Conservation (phyloP, 2,797 vertebrate species). For the Paedocypris micromegethes region DNA sequence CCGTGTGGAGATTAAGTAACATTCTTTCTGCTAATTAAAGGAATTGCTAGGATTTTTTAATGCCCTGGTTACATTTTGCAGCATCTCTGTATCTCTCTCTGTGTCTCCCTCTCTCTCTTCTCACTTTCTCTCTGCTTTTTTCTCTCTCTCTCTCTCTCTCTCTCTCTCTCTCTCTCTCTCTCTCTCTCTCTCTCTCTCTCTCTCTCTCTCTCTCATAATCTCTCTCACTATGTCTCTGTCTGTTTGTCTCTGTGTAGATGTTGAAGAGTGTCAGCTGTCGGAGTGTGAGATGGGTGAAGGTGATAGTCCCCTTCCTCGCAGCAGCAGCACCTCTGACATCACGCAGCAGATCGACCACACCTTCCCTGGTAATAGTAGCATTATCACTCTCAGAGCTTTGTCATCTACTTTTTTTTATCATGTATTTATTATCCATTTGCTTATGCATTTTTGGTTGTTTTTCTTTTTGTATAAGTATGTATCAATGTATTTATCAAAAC, state of each 20-base stretch:
- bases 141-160: not conserved
- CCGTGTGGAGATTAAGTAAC: too few relatives aligned
- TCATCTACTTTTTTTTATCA: too few relatives aligned
- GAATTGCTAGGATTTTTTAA: too few relatives aligned
- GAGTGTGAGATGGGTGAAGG: constrained; percentile 74
- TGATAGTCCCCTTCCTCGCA: constrained; percentile 79
- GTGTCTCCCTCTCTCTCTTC: too few relatives aligned
- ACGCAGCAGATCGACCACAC: constrained; percentile 76
- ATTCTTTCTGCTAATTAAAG: too few relatives aligned
- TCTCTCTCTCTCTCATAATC: not conserved
- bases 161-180: constrained; percentile 12
- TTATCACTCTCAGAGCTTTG: not conserved
- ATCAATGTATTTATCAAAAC: too few relatives aligned
- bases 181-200: not conserved
- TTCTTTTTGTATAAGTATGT: too few relatives aligned
- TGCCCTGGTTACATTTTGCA: too few relatives aligned
- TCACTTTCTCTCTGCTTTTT: too few relatives aligned
- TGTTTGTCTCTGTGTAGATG: constrained; percentile 65
- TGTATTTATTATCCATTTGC: too few relatives aligned
- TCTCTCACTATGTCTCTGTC: constrained; percentile 15
- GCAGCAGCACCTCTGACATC: constrained; percentile 92
- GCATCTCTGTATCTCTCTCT: too few relatives aligned
- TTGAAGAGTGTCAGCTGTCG: constrained; percentile 83
- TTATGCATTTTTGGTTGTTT: too few relatives aligned
- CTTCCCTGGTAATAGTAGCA: constrained; percentile 70